phyloP scores from a whole-genome alignment of 2,888 invertebrate genomes.

The Ormia ochracea region DNA sequence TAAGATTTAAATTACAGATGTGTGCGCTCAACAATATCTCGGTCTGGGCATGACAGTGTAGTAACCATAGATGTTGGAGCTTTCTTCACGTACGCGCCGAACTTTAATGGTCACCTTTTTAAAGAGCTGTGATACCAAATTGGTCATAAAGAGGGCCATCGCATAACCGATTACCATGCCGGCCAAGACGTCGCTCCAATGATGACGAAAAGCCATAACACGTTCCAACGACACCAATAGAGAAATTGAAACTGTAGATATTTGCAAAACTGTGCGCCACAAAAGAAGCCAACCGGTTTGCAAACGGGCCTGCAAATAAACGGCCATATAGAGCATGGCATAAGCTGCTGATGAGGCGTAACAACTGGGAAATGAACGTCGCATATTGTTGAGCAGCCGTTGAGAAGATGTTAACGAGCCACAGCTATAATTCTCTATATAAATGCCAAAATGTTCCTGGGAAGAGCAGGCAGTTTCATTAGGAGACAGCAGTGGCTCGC shows the following conservation, averaged over 20 bases:
- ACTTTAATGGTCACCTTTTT: conserved; percentile 56
- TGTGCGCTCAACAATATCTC: conserved; percentile 21
- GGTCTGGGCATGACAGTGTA: conserved; percentile 52
- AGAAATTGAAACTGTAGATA: conserved; percentile 62
- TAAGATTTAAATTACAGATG: neutral
- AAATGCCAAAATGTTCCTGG: conserved; percentile 40
- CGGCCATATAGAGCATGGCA: conserved; percentile 69
- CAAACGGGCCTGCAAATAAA: conserved; percentile 69
- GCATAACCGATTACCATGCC: conserved; percentile 65
- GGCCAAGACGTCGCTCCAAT: conserved; percentile 66
- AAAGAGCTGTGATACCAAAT: conserved; percentile 67
- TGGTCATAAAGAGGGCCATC: conserved; percentile 65
- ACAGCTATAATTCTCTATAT: conserved; percentile 67
- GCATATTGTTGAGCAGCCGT: conserved; percentile 66
- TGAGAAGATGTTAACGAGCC: conserved; percentile 66
- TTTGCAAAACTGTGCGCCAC: conserved; percentile 66
- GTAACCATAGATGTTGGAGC: conserved; percentile 40
- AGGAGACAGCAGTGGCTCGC: conserved; percentile 65
- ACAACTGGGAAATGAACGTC: conserved; percentile 71
- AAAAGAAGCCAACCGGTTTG: conserved; percentile 65
- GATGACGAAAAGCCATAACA: conserved; percentile 67
- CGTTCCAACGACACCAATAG: conserved; percentile 67
- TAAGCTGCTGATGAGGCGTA: conserved; percentile 65
- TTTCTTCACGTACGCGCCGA: conserved; percentile 34
- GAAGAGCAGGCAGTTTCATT: conserved; percentile 56